A percentile compares a stretch with the other conserved stretches of the same genome.
Conservation (phyloP, 2,888 invertebrate species). For the Rhagophthalmus giganteus region DNA sequence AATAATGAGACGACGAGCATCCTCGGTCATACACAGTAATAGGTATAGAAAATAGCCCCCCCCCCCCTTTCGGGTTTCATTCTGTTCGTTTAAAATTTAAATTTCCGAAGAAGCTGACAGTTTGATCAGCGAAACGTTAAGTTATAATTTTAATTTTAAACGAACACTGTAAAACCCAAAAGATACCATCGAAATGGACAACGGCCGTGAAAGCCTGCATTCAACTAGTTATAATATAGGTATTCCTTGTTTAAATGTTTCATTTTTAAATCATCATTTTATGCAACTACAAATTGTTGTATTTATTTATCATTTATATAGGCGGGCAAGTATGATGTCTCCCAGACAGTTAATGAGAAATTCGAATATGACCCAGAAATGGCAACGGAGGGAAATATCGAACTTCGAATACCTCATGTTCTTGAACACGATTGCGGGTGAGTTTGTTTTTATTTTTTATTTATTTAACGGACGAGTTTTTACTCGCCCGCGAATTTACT, state of each 20-base stretch:
- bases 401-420: constrained; percentile 99
- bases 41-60: too few relatives aligned
- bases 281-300: background rate
- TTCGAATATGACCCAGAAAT: constrained; percentile 99
- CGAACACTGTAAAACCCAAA: background rate
- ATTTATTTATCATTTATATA: constrained; percentile 45
- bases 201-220: background rate
- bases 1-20: too few relatives aligned
- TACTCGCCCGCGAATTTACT: too few relatives aligned
- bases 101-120: too few relatives aligned
- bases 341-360: constrained; percentile 98
- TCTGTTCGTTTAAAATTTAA: too few relatives aligned
- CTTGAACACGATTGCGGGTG: constrained; percentile 97
- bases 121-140: background rate
- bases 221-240: background rate
- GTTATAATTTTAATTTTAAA: background rate
- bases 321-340: constrained; percentile 97
- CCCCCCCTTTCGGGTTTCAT: too few relatives aligned
- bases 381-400: constrained; percentile 98
- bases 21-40: too few relatives aligned
- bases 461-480: too few relatives aligned
- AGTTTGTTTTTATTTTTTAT: constrained; percentile 44
- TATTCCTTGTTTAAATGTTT: too few relatives aligned
- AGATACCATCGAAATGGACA: background rate
- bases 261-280: too few relatives aligned